Evolutionary conservation across 1,140 invertebrate genomes (phyloP), one percentile per base, ranked within the genome.

Genomic region (Globodera rostochiensis): DNA sequence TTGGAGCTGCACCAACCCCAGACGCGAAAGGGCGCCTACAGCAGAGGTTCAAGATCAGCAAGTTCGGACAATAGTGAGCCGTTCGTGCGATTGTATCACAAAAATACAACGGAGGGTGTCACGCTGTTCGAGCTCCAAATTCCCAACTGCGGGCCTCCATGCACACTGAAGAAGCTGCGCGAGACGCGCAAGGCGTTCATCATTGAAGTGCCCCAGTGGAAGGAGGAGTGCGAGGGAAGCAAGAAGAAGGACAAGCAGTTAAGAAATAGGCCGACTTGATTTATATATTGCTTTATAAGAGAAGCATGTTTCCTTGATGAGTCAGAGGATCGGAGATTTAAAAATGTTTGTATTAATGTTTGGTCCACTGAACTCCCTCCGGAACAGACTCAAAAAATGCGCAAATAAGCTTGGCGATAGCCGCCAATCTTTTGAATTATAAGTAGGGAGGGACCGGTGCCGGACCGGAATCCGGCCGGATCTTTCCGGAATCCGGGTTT

Each of bases 71-170:
- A 57, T 5, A 21, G 15, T 11, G 53, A 25, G 53, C 47, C 73
- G 21, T 74, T 76, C 21, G 66, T 76, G 36, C 74, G 74, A 57
- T 19, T 76, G 19, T 76, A 53, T n/a, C 50, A 76, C 19, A 76
- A 76, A 76, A 76, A 76, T 7, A 46, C 36, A 47, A 76, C 74
- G 57, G n/a, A 60, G 36, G 74, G 49, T 15, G 46, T 45, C 45
- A 8, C 25, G 45, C 50, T 76, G 4, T 8, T 2, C 36, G 74
- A 76, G n/a, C 15, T 76, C 19, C 13, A 76, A 76, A 76, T 76
- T 53, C 74, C 74, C 36, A n/a, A 60, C 19, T 76, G 74, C 8
- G 74, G 74, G 19, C 19, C 45, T 3, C 36, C 45, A 6, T 76
- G 74, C 66, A 76, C 36, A 7, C 45, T 76, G 46, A n/a, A 57